Percentiles rank a stretch among this genome's conserved stretches.
These are phyloP conservation scores for Coendou prehensilis DNA, from an alignment of 2,797 vertebrate species.

Conservation along the genomic window DNA sequence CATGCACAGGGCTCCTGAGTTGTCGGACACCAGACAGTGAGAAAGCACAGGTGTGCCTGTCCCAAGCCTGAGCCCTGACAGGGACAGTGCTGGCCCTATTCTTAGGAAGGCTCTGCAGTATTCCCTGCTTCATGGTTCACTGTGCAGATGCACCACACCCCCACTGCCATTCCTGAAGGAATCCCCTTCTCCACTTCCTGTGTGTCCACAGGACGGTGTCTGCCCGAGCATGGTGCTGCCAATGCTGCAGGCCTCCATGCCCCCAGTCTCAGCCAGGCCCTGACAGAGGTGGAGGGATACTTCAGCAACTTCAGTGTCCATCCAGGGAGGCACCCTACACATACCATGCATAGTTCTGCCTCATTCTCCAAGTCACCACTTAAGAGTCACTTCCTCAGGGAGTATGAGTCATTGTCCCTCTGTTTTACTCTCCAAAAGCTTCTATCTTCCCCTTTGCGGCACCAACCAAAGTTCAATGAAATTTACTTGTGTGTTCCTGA, in stretches of 20 bases:
- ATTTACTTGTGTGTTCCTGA: neutral
- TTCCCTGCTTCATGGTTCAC: neutral
- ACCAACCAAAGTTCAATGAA: neutral
- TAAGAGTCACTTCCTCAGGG: neutral
- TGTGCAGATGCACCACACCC: no score
- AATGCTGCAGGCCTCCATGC: rapidly evolving
- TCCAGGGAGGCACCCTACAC: no score
- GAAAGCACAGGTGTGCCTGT: neutral
- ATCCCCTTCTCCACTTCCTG: neutral
- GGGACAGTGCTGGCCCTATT: neutral
- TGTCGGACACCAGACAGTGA: rapidly evolving
- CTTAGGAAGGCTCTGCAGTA: rapidly evolving
- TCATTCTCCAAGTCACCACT: neutral
- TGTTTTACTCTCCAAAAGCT: neutral
- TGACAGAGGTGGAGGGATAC: rapidly evolving
- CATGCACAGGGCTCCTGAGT: neutral
- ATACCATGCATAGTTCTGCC: no score
- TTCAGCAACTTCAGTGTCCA: rapidly evolving
- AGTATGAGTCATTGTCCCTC: neutral
- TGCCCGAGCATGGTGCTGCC: neutral
- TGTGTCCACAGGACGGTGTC: neutral
- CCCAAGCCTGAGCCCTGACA: neutral
- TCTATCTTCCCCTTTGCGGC: no score
- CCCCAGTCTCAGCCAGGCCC: neutral
- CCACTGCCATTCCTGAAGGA: neutral